Evolutionary conservation across 2,797 vertebrate species (phyloP), one percentile per base, ranked within the genome.

Genomic region (Semotilus atromaculatus): DNA sequence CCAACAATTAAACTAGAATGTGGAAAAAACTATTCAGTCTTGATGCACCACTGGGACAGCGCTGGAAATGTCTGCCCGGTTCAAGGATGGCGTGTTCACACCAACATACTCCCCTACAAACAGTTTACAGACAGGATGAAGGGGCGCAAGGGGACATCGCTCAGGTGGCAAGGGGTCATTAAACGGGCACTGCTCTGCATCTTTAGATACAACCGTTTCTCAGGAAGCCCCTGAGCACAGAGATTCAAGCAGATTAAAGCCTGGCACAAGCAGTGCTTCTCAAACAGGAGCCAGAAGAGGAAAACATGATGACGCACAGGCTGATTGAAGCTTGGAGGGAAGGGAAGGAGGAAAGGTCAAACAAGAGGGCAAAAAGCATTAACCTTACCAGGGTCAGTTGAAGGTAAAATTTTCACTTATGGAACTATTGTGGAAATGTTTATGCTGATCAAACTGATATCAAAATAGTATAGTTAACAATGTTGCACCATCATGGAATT

Each of bases 281-380:
- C 11, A n/a, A 79, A 77, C 72, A 71, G 71, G 26, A 68, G 62
- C 79, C 62, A 80, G 48, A 80, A 68, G 75, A 90, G 84, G 86
- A 89, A 90, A 86, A 53, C 75, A 55, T 26, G 71, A 80, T 90
- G 90, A 87, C 78, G 82, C 83, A 81, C 73, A 82, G 26, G 23
- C 70, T 70, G 62, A 64, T 43, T 31, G 21, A 82, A 34, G 13
- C 55, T 19, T 23, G 67, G 43, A 58, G 7, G 58, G 78, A 80
- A 88, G 81, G 78, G 78, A 85, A 78, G 38, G 36, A 80, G 73
- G 53, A 72, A 74, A 58, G 86, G 82, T 76, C 72, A 88, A 80
- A 83, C 10, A 16, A 62, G 38, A 81, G 80, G 74, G 82, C 55
- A 51, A 58, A 31, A 87, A 31, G 26, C 43, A 80, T 68, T 58